phyloP scores from a whole-genome alignment of 2,113 vertebrate genomes.

The Podiceps cristatus region DNA sequence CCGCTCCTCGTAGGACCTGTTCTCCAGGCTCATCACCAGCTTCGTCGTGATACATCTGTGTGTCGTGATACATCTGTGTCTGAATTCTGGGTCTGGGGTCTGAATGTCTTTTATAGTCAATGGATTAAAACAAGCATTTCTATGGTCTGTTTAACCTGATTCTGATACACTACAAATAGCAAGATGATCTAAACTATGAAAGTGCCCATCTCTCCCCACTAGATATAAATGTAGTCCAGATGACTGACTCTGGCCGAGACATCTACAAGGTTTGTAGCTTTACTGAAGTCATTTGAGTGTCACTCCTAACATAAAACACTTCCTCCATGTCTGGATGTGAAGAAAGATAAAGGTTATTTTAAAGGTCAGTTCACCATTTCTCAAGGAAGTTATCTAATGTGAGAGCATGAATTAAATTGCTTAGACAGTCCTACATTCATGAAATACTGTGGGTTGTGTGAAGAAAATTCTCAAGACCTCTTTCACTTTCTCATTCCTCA shows the following conservation, averaged over 20 bases:
- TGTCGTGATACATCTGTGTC: no score
- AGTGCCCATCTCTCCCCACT: neutral
- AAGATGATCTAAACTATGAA: neutral
- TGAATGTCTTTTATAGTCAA: neutral
- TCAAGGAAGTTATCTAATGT: neutral
- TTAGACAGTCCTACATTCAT: neutral
- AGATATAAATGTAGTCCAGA: neutral
- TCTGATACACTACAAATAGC: neutral
- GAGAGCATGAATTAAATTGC: neutral
- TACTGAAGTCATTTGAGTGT: neutral
- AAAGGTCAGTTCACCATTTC: neutral
- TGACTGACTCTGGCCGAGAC: neutral
- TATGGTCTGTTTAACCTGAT: neutral
- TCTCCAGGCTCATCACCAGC: no score
- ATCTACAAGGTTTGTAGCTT: neutral
- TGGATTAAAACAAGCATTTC: neutral
- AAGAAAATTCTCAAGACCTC: neutral
- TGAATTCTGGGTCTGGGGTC: neutral
- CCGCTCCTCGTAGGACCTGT: no score
- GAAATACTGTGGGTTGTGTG: neutral
- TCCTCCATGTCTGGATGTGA: neutral
- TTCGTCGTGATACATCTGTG: no score
- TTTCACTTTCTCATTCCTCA: neutral
- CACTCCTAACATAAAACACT: neutral
- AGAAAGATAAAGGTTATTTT: neutral